phyloP scores from a whole-genome alignment of 2,113 vertebrate genomes.

The Microcebus murinus region DNA sequence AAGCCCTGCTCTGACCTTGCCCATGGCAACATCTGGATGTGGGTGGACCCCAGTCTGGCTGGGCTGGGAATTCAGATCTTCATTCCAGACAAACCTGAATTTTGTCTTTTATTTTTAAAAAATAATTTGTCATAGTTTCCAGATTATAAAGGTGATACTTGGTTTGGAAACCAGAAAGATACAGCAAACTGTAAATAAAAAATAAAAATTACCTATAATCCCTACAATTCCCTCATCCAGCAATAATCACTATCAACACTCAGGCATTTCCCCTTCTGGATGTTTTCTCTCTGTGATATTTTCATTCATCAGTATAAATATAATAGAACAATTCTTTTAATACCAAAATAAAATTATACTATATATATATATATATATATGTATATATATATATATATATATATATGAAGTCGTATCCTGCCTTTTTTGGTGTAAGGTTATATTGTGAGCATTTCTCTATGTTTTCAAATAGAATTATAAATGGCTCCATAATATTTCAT shows the following conservation, averaged over 20 bases:
- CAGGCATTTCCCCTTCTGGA: background rate
- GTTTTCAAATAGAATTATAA: conserved; percentile 1
- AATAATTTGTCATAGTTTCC: background rate
- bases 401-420: background rate
- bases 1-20: background rate
- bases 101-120: background rate
- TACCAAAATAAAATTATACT: background rate
- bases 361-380: background rate
- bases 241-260: background rate
- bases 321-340: background rate
- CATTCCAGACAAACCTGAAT: background rate
- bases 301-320: background rate
- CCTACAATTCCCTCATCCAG: background rate
- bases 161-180: background rate
- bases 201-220: background rate
- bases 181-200: background rate
- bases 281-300: background rate
- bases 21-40: background rate
- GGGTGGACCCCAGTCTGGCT: background rate
- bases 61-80: background rate
- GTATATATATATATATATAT: background rate
- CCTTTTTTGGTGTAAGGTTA: background rate
- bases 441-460: background rate
- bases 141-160: conserved; percentile 19
- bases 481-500: background rate